These are phyloP conservation scores for Maconellicoccus hirsutus DNA, from an alignment of 1,140 invertebrate species.

Conservation along the genomic window DNA sequence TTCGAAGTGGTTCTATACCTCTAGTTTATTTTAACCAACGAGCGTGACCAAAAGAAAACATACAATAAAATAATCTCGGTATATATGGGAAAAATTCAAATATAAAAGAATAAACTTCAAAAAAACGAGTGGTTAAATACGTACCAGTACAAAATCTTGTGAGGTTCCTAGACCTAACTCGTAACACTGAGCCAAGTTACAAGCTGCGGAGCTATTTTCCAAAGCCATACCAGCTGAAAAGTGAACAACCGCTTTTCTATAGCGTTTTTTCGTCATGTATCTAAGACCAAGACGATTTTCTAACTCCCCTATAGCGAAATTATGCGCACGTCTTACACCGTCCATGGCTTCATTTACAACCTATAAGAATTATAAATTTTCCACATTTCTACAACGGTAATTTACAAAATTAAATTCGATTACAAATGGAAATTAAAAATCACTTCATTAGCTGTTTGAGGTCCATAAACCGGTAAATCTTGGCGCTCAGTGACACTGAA, in stretches of 20 bases:
- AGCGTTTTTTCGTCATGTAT: constrained; percentile 34
- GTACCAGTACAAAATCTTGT: constrained; percentile 43
- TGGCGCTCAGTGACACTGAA: background rate
- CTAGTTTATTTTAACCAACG: too few relatives aligned
- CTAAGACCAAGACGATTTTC: constrained; percentile 36
- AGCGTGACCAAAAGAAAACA: too few relatives aligned
- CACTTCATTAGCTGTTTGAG: constrained; percentile 24
- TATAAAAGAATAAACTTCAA: background rate
- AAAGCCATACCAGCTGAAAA: constrained; percentile 42
- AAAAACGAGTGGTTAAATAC: background rate
- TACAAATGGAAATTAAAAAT: background rate
- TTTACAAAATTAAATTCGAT: too few relatives aligned
- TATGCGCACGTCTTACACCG: constrained; percentile 27
- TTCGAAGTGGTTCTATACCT: too few relatives aligned
- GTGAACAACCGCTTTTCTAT: constrained; percentile 36
- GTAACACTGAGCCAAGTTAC: constrained; percentile 49
- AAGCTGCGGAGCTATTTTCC: constrained; percentile 44
- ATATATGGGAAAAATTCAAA: constrained; percentile 14
- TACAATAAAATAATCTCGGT: background rate
- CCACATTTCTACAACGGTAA: too few relatives aligned
- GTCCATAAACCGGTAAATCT: constrained; percentile 1
- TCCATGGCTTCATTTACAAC: constrained; percentile 28
- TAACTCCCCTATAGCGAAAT: constrained; percentile 34
- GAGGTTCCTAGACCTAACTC: constrained; percentile 47
- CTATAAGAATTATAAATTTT: constrained; percentile 12